Conservation (phyloP, 2,113 vertebrate genomes). For the Echinops telfairi region DNA sequence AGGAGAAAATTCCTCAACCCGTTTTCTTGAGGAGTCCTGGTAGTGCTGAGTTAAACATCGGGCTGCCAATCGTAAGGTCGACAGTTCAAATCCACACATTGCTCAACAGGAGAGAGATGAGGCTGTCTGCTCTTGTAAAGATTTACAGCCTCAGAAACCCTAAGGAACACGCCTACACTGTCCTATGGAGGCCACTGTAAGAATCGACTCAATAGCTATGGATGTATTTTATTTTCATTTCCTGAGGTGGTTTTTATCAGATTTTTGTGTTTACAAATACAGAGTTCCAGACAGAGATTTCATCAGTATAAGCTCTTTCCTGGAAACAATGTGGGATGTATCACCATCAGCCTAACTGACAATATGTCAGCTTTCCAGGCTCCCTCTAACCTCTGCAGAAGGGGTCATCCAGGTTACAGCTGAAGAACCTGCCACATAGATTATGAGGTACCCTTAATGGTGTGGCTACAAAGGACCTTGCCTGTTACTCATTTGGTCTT, state of each 20-base stretch:
- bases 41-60: too few species aligned
- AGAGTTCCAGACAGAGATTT: slow-evolving; percentile 20
- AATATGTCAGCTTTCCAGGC: not conserved
- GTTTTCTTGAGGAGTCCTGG: too few species aligned
- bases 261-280: slow-evolving; percentile 21
- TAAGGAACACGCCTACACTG: too few species aligned
- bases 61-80: too few species aligned
- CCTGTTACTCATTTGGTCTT: not conserved
- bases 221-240: slow-evolving; percentile 35
- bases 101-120: too few species aligned
- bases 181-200: too few species aligned
- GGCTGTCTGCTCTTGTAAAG: too few species aligned
- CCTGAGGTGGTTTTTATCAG: slow-evolving; percentile 8
- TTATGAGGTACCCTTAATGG: not conserved
- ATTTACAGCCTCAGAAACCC: too few species aligned
- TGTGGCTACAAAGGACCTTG: slow-evolving; percentile 18
- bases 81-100: too few species aligned
- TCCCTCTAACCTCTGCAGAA: not conserved
- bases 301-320: not conserved
- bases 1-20: not conserved
- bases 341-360: not conserved
- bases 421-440: not conserved
- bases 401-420: not conserved
- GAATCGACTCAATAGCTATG: too few species aligned
- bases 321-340: slow-evolving; percentile 62